These are phyloP conservation scores for Megalopta genalis DNA, from an alignment of 1,140 invertebrate genomes.

Conservation along the genomic window DNA sequence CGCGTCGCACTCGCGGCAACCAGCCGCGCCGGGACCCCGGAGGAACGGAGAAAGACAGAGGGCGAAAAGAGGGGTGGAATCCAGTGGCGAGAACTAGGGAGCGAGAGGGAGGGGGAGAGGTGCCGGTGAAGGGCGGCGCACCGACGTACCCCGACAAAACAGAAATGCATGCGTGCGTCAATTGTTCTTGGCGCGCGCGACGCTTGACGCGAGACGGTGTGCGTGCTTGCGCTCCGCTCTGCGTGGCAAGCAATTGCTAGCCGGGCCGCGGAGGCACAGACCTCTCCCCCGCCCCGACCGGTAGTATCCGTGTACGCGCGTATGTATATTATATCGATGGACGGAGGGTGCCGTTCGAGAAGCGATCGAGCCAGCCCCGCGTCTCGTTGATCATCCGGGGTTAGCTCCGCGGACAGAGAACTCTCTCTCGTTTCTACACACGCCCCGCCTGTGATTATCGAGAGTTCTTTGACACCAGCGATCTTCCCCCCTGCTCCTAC, in stretches of 20 bases:
- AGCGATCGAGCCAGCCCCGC: slow-evolving; percentile 35
- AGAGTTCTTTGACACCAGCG: slow-evolving; percentile 43
- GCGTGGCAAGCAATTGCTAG: slow-evolving; percentile 1
- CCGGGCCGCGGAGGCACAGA: neutral
- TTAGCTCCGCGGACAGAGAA: slow-evolving; percentile 27
- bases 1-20: neutral
- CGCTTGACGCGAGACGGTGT: too few relatives aligned
- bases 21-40: neutral
- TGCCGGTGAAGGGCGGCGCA: slow-evolving; percentile 22
- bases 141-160: slow-evolving; percentile 57
- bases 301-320: too few relatives aligned
- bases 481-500: neutral
- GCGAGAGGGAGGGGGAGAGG: slow-evolving; percentile 7
- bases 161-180: slow-evolving; percentile 70
- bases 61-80: too few relatives aligned
- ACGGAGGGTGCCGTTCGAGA: slow-evolving; percentile 31
- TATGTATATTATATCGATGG: slow-evolving; percentile 41
- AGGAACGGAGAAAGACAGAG: slow-evolving; percentile 10
- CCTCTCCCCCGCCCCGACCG: too few relatives aligned
- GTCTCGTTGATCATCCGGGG: slow-evolving; percentile 43
- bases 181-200: slow-evolving; percentile 66
- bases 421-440: slow-evolving; percentile 39
- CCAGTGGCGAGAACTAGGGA: neutral
- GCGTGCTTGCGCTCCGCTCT: neutral
- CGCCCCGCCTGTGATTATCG: slow-evolving; percentile 47